Conservation (phyloP, 2,113 vertebrate genomes). For the Galeopterus variegatus region DNA sequence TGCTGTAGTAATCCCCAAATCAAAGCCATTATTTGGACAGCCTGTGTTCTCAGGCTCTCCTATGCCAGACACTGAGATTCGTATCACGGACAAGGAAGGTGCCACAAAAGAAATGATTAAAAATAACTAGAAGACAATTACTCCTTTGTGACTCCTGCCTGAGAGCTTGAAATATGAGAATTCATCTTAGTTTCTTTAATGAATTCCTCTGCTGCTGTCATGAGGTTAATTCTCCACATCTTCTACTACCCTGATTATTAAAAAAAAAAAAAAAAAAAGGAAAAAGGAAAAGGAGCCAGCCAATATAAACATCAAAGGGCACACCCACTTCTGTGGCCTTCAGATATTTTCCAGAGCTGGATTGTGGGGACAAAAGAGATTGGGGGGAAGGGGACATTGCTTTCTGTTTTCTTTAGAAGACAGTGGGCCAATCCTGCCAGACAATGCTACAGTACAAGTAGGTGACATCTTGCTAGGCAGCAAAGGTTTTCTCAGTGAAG, state of each 20-base stretch:
- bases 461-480: background rate
- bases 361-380: slow-evolving; percentile 75
- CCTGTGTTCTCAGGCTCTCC: slow-evolving; percentile 78
- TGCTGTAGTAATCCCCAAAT: slow-evolving; percentile 63
- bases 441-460: background rate
- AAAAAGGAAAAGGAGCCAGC: slow-evolving; percentile 81
- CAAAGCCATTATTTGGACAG: slow-evolving; percentile 71
- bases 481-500: slow-evolving; percentile 44
- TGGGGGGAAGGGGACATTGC: background rate
- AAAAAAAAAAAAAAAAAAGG: slow-evolving; percentile 78
- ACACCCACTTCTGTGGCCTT: slow-evolving; percentile 75
- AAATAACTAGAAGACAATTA: slow-evolving; percentile 83
- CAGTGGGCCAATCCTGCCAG: slow-evolving; percentile 33
- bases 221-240: slow-evolving; percentile 86
- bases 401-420: slow-evolving; percentile 73
- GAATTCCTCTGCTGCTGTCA: slow-evolving; percentile 87
- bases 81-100: slow-evolving; percentile 82
- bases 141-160: slow-evolving; percentile 79
- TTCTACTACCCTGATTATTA: slow-evolving; percentile 84
- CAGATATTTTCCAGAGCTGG: slow-evolving; percentile 82
- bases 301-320: slow-evolving; percentile 85
- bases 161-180: slow-evolving; percentile 85
- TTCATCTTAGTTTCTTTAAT: slow-evolving; percentile 83
- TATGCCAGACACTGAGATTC: slow-evolving; percentile 65
- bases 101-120: slow-evolving; percentile 85